Evolutionary conservation across 2,797 vertebrate genomes (phyloP).

Genomic region (Malurus leucopterus): DNA sequence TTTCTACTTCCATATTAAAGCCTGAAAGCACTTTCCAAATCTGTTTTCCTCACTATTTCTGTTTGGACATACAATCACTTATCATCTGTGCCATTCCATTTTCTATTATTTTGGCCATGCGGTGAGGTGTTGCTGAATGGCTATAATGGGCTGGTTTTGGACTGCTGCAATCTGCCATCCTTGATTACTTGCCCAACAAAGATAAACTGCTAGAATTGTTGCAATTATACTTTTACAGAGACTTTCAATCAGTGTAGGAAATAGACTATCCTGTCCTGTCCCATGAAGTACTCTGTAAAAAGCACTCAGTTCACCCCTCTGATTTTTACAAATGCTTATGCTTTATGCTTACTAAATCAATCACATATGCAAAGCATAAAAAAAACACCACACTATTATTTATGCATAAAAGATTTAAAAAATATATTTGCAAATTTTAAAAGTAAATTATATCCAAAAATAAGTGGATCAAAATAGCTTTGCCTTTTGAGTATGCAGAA

Average conservation of each 20-base stretch:
- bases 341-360: neutral
- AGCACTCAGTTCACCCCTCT: neutral
- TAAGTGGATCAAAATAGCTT: neutral
- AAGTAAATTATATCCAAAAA: neutral
- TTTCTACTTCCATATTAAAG: neutral
- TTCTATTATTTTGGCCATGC: neutral
- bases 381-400: neutral
- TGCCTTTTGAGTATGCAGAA: neutral
- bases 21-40: neutral
- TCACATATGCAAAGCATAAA: neutral
- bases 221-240: neutral
- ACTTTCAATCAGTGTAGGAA: neutral
- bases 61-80: neutral
- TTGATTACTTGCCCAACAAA: neutral
- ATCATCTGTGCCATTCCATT: neutral
- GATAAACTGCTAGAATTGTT: neutral
- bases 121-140: neutral
- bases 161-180: neutral
- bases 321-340: neutral
- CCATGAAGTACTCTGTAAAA: neutral
- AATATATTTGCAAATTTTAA: neutral
- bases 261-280: neutral
- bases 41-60: neutral
- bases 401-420: neutral
- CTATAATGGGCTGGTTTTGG: neutral